Evolutionary conservation across 2,888 invertebrate species (phyloP).

Genomic region (Brenthis daphne): DNA sequence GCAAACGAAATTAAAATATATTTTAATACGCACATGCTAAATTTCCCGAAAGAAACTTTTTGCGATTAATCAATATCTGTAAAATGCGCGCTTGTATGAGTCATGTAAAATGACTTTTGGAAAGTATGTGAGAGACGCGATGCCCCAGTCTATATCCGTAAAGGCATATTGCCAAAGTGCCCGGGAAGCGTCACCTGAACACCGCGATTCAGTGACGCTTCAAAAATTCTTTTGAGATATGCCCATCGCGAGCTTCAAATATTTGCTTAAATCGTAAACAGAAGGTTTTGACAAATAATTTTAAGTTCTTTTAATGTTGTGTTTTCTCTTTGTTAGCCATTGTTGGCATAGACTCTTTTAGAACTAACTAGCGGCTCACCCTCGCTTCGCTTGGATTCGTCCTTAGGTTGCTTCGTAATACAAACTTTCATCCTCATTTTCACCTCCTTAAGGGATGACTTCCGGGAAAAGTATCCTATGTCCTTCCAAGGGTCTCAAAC

Average conservation of each 20-base stretch:
- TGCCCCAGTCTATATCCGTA: conserved; percentile 72
- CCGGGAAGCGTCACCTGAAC: conserved; percentile 67
- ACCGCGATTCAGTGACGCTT: conserved; percentile 43
- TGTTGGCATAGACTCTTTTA: too few relatives aligned
- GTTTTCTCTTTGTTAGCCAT: too few relatives aligned
- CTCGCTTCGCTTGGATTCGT: too few relatives aligned
- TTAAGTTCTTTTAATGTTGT: not conserved
- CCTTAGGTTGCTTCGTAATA: too few relatives aligned
- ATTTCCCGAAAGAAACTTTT: not conserved
- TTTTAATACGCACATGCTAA: not conserved
- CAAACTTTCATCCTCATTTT: too few relatives aligned
- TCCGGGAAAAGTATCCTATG: too few relatives aligned
- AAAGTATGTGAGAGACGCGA: conserved; percentile 54
- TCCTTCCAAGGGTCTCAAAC: too few relatives aligned
- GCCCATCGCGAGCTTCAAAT: conserved; percentile 31
- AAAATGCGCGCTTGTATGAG: conserved; percentile 39
- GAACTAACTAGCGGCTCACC: too few relatives aligned
- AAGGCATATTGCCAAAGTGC: conserved; percentile 71
- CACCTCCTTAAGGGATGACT: too few relatives aligned
- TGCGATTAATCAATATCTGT: not conserved
- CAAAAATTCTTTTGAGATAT: conserved; percentile 38
- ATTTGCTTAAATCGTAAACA: conserved; percentile 23
- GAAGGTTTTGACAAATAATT: not conserved
- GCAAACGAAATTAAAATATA: too few relatives aligned
- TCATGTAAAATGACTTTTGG: conserved; percentile 41